Base-by-base conservation (phyloP, 1,140 invertebrate species). In the Caerostris darwini region DNA sequence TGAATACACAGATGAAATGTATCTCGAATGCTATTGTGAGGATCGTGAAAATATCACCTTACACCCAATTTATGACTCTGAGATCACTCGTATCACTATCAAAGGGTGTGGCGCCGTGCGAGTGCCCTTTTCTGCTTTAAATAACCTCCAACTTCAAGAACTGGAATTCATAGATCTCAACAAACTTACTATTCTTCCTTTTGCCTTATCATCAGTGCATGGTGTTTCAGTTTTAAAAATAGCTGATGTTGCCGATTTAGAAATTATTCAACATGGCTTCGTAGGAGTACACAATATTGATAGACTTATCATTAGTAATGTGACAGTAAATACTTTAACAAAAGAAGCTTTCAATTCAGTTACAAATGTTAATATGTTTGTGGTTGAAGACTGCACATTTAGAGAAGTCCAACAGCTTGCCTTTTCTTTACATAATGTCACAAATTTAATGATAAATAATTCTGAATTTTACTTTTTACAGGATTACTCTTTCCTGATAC, bases 1-100 rank as follows among this genome's bases (percentile, higher is more conserved):
- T 53, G 34, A 7, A 3, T 1, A 67, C 54, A 58, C 83, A 8
- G 7, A 57, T 14, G 57, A 58, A 85, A 14, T 56, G n/a, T 85
- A 17, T 5, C 7, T 88, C 10, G 86, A 90, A 90, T 91, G 90
- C 7, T 7, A 50, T 12, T 91, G 90, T 58, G 12, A 81, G 0
- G 7, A 91, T 6, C n/a, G 61, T 17, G 69, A 82, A 91, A 91
- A 91, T 61, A 61, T 91, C 5, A 91, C 58, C 14, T 7, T 82
- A 14, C 7, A 34, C 50, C 12, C 56, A 1, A 59, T 91, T 7
- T 17, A 53, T 17, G 56, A 59, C 7, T 58, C 10, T 53, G 19
- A 59, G 3, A 69, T 91, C 14, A 82, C 34, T 61, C 34, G 58
- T 7, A 91, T 91, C 7, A 17, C 19, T 17, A 61, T 91, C 56